Evolutionary conservation across 2,888 invertebrate species (phyloP), one percentile per base, ranked within the genome.

Genomic region (Andrena trimmerana): DNA sequence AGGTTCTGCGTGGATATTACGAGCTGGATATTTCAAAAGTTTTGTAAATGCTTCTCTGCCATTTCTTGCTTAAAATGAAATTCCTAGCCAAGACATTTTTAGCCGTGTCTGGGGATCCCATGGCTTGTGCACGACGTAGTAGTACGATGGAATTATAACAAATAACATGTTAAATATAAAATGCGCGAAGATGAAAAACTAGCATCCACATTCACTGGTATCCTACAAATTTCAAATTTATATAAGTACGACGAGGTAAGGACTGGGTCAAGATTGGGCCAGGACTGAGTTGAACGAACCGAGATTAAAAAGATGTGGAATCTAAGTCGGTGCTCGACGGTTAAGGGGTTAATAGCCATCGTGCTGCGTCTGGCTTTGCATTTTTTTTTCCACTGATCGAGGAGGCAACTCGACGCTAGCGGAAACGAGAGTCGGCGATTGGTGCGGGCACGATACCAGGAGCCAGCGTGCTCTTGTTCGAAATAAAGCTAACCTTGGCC

Each of bases 401-500:
- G 63, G 48, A 48, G 10, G 75, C 60, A 33, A 42, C 59, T 48
- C 52, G 52, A 60, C 59, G 68, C 59, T 52, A 59, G 54, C 63
- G 75, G 42, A 83, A 77, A 42, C 31, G 63, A 52, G 50, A 24
- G 50, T 20, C 67, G 65, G 74, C 68, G 63, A 48, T 83, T 81
- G 83, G 75, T 62, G 59, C 62, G 67, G 79, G 54, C 68, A 60
- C 81, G 57, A 66, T 69, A 78, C 50, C 52, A 71, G 63, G 29
- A 54, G 57, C 36, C 63, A 59, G 57, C 24, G 36, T 71, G 60
- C 66, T 83, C 52, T 33, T 60, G 59, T 72, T 62, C 70, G 80
- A 77, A 77, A 86, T 78, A 82, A 84, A 86, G 78, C 72, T 73
- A 84, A 85, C 89, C 88, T 90, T 90, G 88, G 83, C 84, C 86